A percentile compares a stretch with the other conserved stretches of the same genome.
These are phyloP conservation scores for Dinothrombium tinctorium DNA, from an alignment of 1,140 invertebrate species.

Conservation along the genomic window DNA sequence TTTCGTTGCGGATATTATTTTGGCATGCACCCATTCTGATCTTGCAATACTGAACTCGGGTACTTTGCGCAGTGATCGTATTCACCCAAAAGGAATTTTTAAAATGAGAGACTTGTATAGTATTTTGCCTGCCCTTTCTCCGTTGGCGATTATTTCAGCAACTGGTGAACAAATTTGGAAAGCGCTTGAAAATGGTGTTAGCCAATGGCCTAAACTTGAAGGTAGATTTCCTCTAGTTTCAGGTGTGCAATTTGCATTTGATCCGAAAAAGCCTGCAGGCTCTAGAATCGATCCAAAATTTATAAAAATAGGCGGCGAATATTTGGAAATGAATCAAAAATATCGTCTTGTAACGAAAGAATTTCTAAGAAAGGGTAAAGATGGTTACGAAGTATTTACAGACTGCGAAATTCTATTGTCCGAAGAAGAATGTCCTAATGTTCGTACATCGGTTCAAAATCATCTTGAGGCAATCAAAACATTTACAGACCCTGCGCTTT, in stretches of 20 bases:
- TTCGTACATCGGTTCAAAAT: slow-evolving; percentile 56
- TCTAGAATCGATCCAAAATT: slow-evolving; percentile 38
- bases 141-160: slow-evolving; percentile 41
- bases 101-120: slow-evolving; percentile 53
- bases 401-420: slow-evolving; percentile 42
- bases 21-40: slow-evolving; percentile 53
- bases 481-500: slow-evolving; percentile 35
- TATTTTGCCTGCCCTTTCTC: slow-evolving; percentile 59
- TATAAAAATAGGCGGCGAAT: slow-evolving; percentile 59
- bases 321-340: slow-evolving; percentile 34
- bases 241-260: slow-evolving; percentile 58
- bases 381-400: slow-evolving; percentile 57
- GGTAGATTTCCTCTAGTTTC: slow-evolving; percentile 56
- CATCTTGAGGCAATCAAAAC: slow-evolving; percentile 65
- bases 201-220: slow-evolving; percentile 49
- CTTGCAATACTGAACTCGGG: slow-evolving; percentile 64
- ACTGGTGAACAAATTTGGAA: slow-evolving; percentile 36
- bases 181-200: slow-evolving; percentile 54
- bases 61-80: slow-evolving; percentile 47
- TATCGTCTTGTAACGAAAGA: slow-evolving; percentile 58
- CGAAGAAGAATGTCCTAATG: slow-evolving; percentile 52
- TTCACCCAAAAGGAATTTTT: slow-evolving; percentile 52
- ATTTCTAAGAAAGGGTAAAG: slow-evolving; percentile 43
- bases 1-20: slow-evolving; percentile 63
- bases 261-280: slow-evolving; percentile 42